These are phyloP conservation scores for Artibeus jamaicensis DNA, from an alignment of 2,797 vertebrate species.

Conservation along the genomic window DNA sequence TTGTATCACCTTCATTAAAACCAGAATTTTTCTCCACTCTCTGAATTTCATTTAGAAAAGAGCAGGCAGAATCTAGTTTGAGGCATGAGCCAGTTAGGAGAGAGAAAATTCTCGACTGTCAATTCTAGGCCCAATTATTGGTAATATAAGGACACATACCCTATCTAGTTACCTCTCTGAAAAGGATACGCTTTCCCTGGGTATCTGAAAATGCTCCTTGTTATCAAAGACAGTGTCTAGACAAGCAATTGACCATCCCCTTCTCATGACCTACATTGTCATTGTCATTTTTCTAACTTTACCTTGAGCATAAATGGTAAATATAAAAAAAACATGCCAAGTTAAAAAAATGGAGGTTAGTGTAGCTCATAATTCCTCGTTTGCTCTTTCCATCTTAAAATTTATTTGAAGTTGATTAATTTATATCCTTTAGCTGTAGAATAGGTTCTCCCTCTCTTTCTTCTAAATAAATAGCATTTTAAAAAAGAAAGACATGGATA, in stretches of 20 bases:
- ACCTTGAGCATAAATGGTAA: neutral
- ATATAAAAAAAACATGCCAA: neutral
- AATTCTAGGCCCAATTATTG: constrained; percentile 65
- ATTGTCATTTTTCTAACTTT: constrained; percentile 43
- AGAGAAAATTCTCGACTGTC: constrained; percentile 29
- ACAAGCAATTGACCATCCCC: constrained; percentile 67
- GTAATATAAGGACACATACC: constrained; percentile 64
- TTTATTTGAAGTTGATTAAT: neutral
- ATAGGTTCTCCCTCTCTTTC: neutral
- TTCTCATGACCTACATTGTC: constrained; percentile 57
- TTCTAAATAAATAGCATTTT: neutral
- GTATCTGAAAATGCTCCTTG: constrained; percentile 63
- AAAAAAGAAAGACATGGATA: neutral
- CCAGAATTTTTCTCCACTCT: constrained; percentile 15
- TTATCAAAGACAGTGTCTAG: constrained; percentile 77
- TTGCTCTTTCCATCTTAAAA: constrained; percentile 3
- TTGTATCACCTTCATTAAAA: constrained; percentile 31
- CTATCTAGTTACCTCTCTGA: constrained; percentile 67
- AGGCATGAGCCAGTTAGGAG: constrained; percentile 18
- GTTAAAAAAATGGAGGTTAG: neutral
- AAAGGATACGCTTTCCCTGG: constrained; percentile 48
- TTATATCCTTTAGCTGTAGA: neutral
- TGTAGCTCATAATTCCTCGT: neutral
- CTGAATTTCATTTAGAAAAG: constrained; percentile 32
- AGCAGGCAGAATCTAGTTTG: neutral